These are phyloP conservation scores for Meleagris gallopavo DNA, from an alignment of 2,113 vertebrate genomes.

Conservation along the genomic window DNA sequence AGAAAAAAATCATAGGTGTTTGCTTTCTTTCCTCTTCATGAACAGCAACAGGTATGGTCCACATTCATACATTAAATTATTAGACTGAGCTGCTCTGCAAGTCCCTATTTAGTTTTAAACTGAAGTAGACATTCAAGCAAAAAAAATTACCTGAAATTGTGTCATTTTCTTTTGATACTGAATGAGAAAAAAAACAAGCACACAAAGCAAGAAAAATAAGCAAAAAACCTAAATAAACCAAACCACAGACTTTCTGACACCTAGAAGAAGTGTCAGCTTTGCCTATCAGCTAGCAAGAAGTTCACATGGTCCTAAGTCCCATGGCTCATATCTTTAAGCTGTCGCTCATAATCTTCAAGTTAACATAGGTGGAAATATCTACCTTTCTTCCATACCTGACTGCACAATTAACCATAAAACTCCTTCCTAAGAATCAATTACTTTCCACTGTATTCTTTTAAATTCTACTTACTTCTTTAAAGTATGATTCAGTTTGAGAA, in stretches of 20 bases:
- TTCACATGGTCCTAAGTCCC: neutral
- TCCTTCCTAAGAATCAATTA: conserved; percentile 10
- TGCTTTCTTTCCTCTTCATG: neutral
- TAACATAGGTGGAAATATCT: neutral
- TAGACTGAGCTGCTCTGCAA: neutral
- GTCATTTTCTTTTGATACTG: neutral
- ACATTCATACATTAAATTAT: neutral
- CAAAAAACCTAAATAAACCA: neutral
- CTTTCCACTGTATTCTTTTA: neutral
- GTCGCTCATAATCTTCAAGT: neutral
- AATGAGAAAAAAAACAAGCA: neutral
- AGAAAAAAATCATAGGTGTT: neutral
- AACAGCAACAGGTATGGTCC: neutral
- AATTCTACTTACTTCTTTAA: neutral
- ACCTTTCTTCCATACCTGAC: neutral
- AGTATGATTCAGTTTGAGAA: conserved; percentile 10
- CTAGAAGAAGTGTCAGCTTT: neutral
- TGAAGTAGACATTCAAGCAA: neutral
- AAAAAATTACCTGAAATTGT: neutral
- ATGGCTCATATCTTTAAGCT: neutral
- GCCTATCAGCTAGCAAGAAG: neutral
- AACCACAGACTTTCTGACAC: neutral
- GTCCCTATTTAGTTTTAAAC: neutral
- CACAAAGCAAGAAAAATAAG: neutral
- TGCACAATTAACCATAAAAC: neutral